Percentiles rank a stretch among this genome's conserved stretches.
Conservation (phyloP, 2,888 invertebrate genomes). For the Boloria euphrosyne region DNA sequence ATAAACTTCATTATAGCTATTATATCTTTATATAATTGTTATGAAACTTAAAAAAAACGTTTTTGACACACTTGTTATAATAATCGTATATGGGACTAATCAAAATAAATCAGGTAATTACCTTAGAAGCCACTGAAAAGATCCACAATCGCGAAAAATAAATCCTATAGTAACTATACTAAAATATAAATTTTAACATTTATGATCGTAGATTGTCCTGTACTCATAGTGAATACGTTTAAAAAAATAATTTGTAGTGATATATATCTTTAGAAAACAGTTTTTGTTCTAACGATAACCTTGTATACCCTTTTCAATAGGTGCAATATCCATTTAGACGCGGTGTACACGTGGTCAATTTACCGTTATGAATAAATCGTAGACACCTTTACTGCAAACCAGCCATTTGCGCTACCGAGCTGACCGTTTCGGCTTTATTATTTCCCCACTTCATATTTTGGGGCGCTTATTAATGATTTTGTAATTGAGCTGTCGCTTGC, state of each 20-base stretch:
- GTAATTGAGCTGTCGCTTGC: slow-evolving; percentile 68
- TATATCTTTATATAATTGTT: too few species aligned
- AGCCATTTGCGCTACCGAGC: slow-evolving; percentile 53
- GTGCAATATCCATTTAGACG: slow-evolving; percentile 26
- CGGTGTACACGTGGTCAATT: slow-evolving; percentile 58
- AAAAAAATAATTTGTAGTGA: slow-evolving; percentile 13
- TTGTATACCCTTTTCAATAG: slow-evolving; percentile 23
- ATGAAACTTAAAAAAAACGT: too few species aligned
- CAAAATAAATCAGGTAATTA: too few species aligned
- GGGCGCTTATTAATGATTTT: slow-evolving; percentile 73
- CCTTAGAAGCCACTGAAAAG: too few species aligned
- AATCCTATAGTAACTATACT: too few species aligned
- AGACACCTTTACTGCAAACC: slow-evolving; percentile 42
- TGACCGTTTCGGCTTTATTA: slow-evolving; percentile 38
- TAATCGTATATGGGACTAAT: too few species aligned
- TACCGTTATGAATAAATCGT: slow-evolving; percentile 59
- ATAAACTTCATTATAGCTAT: too few species aligned
- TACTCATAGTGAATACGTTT: neutral
- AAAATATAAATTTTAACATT: too few species aligned
- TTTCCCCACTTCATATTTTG: slow-evolving; percentile 68
- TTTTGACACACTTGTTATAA: too few species aligned
- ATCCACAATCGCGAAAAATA: too few species aligned
- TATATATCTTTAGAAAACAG: slow-evolving; percentile 11
- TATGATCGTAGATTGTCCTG: too few species aligned
- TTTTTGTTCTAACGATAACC: slow-evolving; percentile 24